Percentiles rank a stretch among this genome's conserved stretches.
phyloP scores from a whole-genome alignment of 2,797 vertebrate genomes.

The Lemur catta region DNA sequence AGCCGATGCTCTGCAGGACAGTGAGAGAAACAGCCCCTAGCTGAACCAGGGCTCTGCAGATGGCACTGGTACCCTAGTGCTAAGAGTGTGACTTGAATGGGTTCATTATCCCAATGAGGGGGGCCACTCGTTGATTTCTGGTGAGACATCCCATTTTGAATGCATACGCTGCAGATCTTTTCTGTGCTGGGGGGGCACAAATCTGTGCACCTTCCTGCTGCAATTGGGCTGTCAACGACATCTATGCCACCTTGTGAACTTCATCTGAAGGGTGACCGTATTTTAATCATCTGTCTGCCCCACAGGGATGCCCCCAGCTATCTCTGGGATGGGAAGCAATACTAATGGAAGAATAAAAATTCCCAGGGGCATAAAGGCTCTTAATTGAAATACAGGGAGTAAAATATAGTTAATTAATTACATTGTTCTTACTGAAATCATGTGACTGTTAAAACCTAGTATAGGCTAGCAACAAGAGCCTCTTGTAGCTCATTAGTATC shows the following conservation, averaged over 20 bases:
- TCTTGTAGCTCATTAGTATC: not conserved
- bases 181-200: not conserved
- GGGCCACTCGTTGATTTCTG: too few species aligned
- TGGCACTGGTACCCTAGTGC: not conserved
- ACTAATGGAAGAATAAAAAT: not conserved
- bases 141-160: not conserved
- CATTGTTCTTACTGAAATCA: not conserved
- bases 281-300: not conserved
- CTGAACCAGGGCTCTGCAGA: not conserved
- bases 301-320: not conserved
- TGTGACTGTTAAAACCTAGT: not conserved
- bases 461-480: too few species aligned
- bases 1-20: too few species aligned
- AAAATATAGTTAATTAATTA: not conserved
- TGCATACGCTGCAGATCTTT: accelerated
- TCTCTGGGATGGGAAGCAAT: not conserved
- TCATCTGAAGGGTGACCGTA: not conserved
- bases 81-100: not conserved
- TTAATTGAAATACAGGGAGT: not conserved
- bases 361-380: not conserved
- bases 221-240: accelerated
- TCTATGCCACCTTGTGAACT: not conserved
- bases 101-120: not conserved
- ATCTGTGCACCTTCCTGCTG: too few species aligned
- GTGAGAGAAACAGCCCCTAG: not conserved